Percentiles rank a stretch among this genome's conserved stretches.
Evolutionary conservation across 2,113 vertebrate genomes (phyloP).

Genomic region (Sphyrna mokarran): DNA sequence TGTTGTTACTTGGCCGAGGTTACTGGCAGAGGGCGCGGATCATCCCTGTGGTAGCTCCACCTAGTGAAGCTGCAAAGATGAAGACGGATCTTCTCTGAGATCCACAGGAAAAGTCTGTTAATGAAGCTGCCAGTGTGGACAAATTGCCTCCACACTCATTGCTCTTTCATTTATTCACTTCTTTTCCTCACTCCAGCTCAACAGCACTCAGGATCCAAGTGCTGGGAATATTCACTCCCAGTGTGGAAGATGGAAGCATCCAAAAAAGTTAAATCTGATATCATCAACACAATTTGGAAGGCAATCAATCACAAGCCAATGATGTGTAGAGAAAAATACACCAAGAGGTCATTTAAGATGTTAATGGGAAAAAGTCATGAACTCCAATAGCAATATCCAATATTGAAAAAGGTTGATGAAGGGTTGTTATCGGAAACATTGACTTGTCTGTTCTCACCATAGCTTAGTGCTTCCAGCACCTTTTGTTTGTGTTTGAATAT

Average conservation of each 20-base stretch:
- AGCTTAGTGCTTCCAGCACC: too few species aligned
- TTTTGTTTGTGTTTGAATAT: background rate
- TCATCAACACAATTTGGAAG: too few species aligned
- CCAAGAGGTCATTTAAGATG: too few species aligned
- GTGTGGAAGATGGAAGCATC: too few species aligned
- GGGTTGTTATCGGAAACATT: too few species aligned
- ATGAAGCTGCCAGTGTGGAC: background rate
- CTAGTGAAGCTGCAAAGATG: background rate
- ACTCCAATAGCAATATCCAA: too few species aligned
- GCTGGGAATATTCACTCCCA: background rate
- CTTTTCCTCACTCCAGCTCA: background rate
- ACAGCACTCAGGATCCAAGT: background rate
- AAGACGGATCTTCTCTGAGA: background rate
- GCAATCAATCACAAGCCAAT: too few species aligned
- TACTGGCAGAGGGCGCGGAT: background rate
- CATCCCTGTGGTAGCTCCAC: background rate
- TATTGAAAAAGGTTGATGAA: too few species aligned
- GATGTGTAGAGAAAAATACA: too few species aligned
- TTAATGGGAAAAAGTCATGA: too few species aligned
- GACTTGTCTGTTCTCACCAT: too few species aligned
- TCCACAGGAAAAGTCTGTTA: background rate
- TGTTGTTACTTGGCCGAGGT: background rate
- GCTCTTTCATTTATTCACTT: background rate
- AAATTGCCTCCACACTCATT: background rate
- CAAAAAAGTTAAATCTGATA: background rate